These are phyloP conservation scores for Lymantria dispar DNA, from an alignment of 2,888 invertebrate species.

Conservation along the genomic window DNA sequence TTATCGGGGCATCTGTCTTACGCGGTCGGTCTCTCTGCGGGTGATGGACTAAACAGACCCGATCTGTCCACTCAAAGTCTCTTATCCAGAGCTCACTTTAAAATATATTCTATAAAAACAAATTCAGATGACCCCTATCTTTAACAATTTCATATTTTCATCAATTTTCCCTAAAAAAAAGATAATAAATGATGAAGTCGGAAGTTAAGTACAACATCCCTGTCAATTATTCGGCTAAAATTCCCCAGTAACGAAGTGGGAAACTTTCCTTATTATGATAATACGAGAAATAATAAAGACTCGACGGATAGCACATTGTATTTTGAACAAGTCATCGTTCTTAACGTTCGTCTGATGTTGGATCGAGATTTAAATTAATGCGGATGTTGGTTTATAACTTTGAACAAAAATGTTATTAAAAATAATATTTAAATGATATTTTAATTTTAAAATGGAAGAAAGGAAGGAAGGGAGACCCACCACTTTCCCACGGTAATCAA, in stretches of 20 bases:
- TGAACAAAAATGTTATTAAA: not conserved
- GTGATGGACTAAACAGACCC: no score
- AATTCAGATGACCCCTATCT: no score
- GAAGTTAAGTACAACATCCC: constrained; percentile 1
- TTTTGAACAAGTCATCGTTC: constrained; percentile 2
- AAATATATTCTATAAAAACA: no score
- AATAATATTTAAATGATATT: no score
- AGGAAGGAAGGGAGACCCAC: no score
- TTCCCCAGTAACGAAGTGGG: constrained; percentile 1
- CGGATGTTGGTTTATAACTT: not conserved
- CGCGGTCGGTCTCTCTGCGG: no score
- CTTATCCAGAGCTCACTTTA: no score
- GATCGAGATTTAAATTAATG: not conserved
- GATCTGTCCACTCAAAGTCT: no score
- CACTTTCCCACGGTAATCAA: no score
- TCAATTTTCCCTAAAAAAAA: not conserved
- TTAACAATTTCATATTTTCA: no score
- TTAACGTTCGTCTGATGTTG: not conserved
- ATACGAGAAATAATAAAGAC: constrained; percentile 11
- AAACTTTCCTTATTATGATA: constrained; percentile 10
- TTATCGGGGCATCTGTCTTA: no score
- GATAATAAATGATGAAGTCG: constrained; percentile 1
- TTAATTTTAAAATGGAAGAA: no score
- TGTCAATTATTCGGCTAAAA: constrained; percentile 9
- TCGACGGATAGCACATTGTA: constrained; percentile 3